These are phyloP conservation scores for Meriones unguiculatus DNA, from an alignment of 2,113 vertebrate species.

Conservation along the genomic window DNA sequence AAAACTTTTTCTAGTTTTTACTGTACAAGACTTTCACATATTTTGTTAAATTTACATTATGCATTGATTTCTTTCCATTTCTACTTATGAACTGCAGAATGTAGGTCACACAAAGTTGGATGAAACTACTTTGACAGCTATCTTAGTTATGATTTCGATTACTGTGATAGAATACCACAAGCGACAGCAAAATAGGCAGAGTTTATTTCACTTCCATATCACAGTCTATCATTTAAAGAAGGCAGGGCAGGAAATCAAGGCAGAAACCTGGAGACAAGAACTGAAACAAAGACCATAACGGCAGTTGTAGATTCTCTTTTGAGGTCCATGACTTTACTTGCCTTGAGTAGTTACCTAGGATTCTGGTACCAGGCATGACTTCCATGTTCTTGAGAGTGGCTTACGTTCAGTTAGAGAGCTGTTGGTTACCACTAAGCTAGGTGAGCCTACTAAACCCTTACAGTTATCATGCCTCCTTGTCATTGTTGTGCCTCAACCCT, in stretches of 20 bases:
- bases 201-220: neutral
- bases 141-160: neutral
- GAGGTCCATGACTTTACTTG: neutral
- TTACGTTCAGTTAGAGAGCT: neutral
- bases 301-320: neutral
- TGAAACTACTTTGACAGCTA: neutral
- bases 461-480: too few species aligned
- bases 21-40: neutral
- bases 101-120: neutral
- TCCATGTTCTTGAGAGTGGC: neutral
- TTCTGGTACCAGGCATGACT: neutral
- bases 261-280: neutral
- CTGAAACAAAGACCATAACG: neutral
- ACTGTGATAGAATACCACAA: neutral
- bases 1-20: neutral
- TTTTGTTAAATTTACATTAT: neutral
- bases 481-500: neutral
- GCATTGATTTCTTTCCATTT: neutral
- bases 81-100: neutral
- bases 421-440: neutral
- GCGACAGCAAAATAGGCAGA: neutral
- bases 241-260: neutral
- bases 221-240: neutral
- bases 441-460: neutral
- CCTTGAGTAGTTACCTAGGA: neutral